Percentiles rank a stretch among this genome's conserved stretches.
Evolutionary conservation across 2,797 vertebrate genomes (phyloP).

Genomic region (Pseudochromis fuscus): DNA sequence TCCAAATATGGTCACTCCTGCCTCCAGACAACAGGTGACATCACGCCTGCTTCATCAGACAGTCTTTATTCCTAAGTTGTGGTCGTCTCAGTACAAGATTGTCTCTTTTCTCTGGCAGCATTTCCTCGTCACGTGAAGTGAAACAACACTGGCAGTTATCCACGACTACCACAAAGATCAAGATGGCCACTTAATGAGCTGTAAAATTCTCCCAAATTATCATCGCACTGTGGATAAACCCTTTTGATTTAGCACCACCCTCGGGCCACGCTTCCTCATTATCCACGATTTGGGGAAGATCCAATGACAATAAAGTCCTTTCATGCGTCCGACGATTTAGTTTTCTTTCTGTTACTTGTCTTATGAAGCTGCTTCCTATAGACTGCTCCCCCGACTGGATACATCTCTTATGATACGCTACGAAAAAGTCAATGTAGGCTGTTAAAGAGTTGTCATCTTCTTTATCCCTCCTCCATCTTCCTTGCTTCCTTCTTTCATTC

Average conservation of each 20-base stretch:
- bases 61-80: too few species aligned
- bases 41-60: too few species aligned
- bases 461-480: neutral
- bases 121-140: neutral
- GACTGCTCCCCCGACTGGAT: neutral
- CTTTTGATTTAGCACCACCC: slow-evolving; percentile 12
- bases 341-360: too few species aligned
- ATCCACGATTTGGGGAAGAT: slow-evolving; percentile 2
- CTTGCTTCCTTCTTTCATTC: neutral
- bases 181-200: neutral
- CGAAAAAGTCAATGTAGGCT: neutral
- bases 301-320: neutral
- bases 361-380: neutral
- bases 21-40: too few species aligned
- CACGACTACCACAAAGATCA: neutral
- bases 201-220: neutral
- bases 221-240: neutral
- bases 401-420: neutral
- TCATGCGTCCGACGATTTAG: neutral
- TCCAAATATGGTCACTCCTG: too few species aligned
- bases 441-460: slow-evolving; percentile 12
- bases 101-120: too few species aligned
- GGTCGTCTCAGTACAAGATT: too few species aligned
- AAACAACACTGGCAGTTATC: neutral
- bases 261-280: neutral